Conservation (phyloP, 2,888 invertebrate genomes). For the Aspidiotus rigidus region DNA sequence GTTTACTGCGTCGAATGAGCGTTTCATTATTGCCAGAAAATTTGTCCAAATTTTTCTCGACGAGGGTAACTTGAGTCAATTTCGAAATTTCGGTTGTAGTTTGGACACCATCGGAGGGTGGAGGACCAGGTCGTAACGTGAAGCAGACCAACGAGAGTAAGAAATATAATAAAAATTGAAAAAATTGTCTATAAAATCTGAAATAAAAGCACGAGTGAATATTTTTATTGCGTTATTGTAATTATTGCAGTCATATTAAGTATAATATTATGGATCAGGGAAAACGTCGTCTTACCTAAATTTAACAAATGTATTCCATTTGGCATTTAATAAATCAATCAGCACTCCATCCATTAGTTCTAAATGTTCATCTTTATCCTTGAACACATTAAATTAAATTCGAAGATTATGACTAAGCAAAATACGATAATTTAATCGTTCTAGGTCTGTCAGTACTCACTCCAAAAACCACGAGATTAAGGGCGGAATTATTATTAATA, state of each 20-base stretch:
- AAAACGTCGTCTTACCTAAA: conserved; percentile 47
- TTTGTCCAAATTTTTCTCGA: conserved; percentile 18
- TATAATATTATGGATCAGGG: not conserved
- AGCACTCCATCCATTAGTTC: conserved; percentile 90
- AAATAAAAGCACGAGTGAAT: conserved; percentile 34
- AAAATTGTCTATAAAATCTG: conserved; percentile 87
- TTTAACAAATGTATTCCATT: conserved; percentile 96
- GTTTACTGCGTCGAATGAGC: not conserved
- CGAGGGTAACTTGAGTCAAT: conserved; percentile 17
- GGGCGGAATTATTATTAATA: conserved; percentile 89
- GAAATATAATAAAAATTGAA: conserved; percentile 83
- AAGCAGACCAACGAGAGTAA: conserved; percentile 79
- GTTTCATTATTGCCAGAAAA: not conserved
- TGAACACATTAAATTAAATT: not conserved
- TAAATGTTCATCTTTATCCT: conserved; percentile 91
- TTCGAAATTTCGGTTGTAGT: conserved; percentile 18
- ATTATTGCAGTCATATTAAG: not conserved
- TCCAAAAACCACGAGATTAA: conserved; percentile 93
- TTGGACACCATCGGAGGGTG: conserved; percentile 29
- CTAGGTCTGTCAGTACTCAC: conserved; percentile 49
- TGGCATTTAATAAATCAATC: conserved; percentile 85
- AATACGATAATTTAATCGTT: not conserved
- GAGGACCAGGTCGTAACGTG: conserved; percentile 75
- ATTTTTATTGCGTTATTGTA: not conserved
- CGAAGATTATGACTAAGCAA: not conserved